Evolutionary conservation across 2,113 vertebrate species (phyloP).

Genomic region (Scolopax mira): DNA sequence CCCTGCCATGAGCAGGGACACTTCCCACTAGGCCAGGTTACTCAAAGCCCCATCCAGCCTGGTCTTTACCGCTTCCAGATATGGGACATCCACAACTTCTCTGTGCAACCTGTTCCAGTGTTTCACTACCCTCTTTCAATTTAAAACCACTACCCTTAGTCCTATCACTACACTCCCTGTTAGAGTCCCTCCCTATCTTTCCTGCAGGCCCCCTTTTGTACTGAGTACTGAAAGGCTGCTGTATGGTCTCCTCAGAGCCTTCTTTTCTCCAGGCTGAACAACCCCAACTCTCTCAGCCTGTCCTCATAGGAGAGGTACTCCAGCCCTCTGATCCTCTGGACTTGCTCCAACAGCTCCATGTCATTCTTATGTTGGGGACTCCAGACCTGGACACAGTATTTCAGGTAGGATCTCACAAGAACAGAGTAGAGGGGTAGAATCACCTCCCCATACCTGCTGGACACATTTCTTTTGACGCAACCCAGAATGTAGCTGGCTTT

Average conservation of each 20-base stretch:
- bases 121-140: not conserved
- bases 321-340: not conserved
- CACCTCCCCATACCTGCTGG: not conserved
- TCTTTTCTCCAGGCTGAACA: not conserved
- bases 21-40: not conserved
- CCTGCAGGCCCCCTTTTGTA: not conserved
- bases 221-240: not conserved
- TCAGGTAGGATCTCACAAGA: not conserved
- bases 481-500: not conserved
- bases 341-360: not conserved
- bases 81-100: not conserved
- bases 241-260: not conserved
- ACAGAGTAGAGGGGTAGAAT: not conserved
- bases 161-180: not conserved
- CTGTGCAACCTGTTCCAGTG: not conserved
- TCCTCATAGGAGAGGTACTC: not conserved
- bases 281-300: not conserved
- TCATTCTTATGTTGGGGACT: not conserved
- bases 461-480: not conserved
- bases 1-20: not conserved
- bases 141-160: not conserved
- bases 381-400: not conserved
- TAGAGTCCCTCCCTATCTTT: not conserved
- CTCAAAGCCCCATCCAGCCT: not conserved
- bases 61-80: not conserved